Percentiles rank a stretch among this genome's conserved stretches.
Conservation (phyloP, 2,888 invertebrate genomes). For the Troides oblongomaculatus region DNA sequence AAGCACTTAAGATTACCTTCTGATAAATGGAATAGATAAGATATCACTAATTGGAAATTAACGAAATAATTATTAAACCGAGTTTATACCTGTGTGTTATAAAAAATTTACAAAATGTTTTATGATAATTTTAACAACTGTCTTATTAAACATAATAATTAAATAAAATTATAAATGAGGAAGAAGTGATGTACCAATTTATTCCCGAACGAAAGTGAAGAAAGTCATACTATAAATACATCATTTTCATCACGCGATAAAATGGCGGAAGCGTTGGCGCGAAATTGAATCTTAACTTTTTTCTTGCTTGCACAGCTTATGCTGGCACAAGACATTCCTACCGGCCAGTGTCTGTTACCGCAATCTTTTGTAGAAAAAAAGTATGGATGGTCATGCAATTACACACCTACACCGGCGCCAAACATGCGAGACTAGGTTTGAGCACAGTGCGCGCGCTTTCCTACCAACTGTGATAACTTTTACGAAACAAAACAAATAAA, state of each 20-base stretch:
- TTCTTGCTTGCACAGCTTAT: conserved; percentile 56
- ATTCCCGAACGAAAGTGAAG: conserved; percentile 72
- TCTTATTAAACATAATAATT: conserved; percentile 22
- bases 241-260: conserved; percentile 77
- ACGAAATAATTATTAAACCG: conserved; percentile 15
- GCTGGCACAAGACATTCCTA: conserved; percentile 61
- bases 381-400: conserved; percentile 40
- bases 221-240: conserved; percentile 68
- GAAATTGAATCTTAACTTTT: conserved; percentile 75
- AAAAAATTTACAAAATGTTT: not conserved
- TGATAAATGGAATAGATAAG: conserved; percentile 22
- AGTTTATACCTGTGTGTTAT: not conserved
- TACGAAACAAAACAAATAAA: not conserved
- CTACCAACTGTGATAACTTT: not conserved
- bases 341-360: conserved; percentile 69
- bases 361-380: conserved; percentile 39
- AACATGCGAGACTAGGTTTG: conserved; percentile 38
- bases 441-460: not conserved
- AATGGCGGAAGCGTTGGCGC: conserved; percentile 74
- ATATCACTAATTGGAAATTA: conserved; percentile 15
- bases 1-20: not conserved
- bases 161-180: conserved; percentile 31
- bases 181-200: conserved; percentile 53
- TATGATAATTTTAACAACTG: not conserved
- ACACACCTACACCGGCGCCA: conserved; percentile 39